Evolutionary conservation across 2,113 vertebrate genomes (phyloP).

Genomic region (Cheilinus undulatus): DNA sequence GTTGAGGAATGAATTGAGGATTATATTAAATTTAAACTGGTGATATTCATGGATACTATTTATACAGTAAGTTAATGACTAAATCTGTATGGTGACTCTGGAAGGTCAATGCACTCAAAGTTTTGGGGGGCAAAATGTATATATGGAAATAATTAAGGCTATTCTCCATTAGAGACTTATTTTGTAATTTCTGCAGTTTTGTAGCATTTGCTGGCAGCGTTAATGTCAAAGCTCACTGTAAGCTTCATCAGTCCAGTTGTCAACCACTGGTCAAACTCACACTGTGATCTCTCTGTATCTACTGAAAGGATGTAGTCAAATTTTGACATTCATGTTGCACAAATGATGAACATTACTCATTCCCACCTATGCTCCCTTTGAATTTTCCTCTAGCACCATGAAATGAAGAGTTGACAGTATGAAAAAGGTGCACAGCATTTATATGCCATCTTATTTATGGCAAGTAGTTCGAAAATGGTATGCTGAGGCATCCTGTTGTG

Average conservation of each 20-base stretch:
- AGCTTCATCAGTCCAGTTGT: neutral
- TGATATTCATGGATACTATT: conserved; percentile 22
- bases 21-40: conserved; percentile 14
- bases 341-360: neutral
- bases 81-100: conserved; percentile 28
- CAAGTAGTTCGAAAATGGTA: too few species aligned
- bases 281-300: neutral
- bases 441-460: too few species aligned
- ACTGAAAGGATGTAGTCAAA: too few species aligned
- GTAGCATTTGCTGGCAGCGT: neutral
- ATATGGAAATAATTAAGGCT: too few species aligned
- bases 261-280: neutral
- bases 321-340: neutral
- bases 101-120: conserved; percentile 20
- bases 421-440: too few species aligned
- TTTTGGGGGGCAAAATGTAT: too few species aligned
- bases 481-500: too few species aligned
- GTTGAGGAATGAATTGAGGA: conserved; percentile 23
- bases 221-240: neutral
- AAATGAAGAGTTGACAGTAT: too few species aligned
- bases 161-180: too few species aligned
- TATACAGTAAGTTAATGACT: conserved; percentile 30
- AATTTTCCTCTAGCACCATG: too few species aligned
- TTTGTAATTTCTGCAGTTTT: neutral
- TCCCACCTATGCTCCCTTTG: too few species aligned